A percentile compares a stretch with the other conserved stretches of the same genome.
Conservation (phyloP, 2,888 invertebrate genomes). For the Zaprionus bogoriensis region DNA sequence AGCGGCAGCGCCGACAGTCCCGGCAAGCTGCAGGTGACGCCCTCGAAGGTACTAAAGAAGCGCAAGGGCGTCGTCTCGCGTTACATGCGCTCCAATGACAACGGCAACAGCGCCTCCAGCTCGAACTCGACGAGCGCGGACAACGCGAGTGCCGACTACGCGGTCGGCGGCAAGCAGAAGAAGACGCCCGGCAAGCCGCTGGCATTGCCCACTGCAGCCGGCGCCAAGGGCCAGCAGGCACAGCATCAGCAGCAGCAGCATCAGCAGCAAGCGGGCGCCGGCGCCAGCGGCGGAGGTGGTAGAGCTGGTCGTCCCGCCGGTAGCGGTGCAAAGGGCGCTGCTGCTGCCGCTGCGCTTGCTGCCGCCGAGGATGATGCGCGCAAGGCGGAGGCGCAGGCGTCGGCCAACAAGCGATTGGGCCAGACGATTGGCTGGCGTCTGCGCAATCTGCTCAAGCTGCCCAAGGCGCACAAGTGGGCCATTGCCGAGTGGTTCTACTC, state of each 20-base stretch:
- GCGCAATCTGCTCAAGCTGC: conserved; percentile 96
- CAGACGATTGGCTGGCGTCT: conserved; percentile 94
- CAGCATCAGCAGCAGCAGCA: background rate
- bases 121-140: conserved; percentile 22
- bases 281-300: too few relatives aligned
- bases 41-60: conserved; percentile 83
- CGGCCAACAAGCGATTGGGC: conserved; percentile 92
- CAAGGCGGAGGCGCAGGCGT: conserved; percentile 83
- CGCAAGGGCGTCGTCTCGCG: conserved; percentile 82
- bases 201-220: conserved; percentile 1
- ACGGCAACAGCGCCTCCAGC: conserved; percentile 31
- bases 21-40: conserved; percentile 75
- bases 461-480: conserved; percentile 99
- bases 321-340: conserved; percentile 11
- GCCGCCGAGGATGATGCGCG: conserved; percentile 37
- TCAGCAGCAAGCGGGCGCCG: too few relatives aligned
- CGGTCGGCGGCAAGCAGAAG: conserved; percentile 10
- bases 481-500: conserved; percentile 99
- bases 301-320: conserved; percentile 9
- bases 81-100: conserved; percentile 81
- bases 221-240: conserved; percentile 9
- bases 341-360: conserved; percentile 31
- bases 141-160: conserved; percentile 11
- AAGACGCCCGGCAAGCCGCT: conserved; percentile 31
- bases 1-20: conserved; percentile 34